Evolutionary conservation across 2,113 vertebrate genomes (phyloP).

Genomic region (Cyanoramphus novaezelandiae): DNA sequence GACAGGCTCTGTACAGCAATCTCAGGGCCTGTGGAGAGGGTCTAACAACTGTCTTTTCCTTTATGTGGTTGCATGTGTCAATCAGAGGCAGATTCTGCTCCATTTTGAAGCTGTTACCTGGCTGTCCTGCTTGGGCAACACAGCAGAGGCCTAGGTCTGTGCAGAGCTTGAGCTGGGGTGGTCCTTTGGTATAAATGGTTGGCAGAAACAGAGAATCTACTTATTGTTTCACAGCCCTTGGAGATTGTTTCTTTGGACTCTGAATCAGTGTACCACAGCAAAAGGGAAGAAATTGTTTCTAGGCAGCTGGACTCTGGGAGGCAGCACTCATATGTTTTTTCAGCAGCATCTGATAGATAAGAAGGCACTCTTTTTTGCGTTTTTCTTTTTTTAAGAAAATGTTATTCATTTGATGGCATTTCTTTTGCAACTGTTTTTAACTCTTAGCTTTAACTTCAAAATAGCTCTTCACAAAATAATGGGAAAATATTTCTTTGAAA

Average conservation of each 20-base stretch:
- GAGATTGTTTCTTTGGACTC: neutral
- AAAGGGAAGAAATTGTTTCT: neutral
- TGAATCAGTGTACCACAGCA: neutral
- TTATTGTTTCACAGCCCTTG: neutral
- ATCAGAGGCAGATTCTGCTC: neutral
- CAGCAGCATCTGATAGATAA: neutral
- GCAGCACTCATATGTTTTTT: constrained; percentile 61
- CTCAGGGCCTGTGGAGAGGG: neutral
- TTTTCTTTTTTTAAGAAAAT: neutral
- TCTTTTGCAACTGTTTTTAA: neutral
- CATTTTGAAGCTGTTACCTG: neutral
- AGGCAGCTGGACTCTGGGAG: constrained; percentile 56
- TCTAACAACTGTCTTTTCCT: neutral
- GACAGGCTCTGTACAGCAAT: neutral
- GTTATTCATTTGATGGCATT: neutral
- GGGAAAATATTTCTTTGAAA: neutral
- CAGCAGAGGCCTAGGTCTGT: neutral
- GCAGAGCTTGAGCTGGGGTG: neutral
- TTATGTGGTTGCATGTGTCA: too few species aligned
- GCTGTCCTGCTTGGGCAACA: neutral
- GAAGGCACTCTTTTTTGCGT: neutral
- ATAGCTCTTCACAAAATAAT: neutral
- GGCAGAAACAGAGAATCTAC: neutral
- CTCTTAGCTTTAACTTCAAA: neutral
- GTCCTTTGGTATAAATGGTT: neutral